phyloP scores from a whole-genome alignment of 2,113 vertebrate species.

The Rhombomys opimus region DNA sequence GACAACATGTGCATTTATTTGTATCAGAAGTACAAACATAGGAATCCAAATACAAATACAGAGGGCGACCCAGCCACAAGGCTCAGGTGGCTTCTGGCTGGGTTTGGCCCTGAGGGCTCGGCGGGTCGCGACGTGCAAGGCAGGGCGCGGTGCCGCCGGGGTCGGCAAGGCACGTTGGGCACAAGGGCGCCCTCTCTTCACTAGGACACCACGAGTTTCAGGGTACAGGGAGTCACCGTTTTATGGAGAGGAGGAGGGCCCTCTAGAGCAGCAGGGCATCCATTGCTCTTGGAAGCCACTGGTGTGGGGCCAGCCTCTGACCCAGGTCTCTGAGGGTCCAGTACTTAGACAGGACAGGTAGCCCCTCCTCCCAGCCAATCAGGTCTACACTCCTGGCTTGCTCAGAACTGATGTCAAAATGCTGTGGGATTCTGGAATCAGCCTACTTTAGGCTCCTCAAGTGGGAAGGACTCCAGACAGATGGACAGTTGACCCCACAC shows the following conservation, averaged over 20 bases:
- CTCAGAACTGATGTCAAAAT: too few species aligned
- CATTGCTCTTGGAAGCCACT: neutral
- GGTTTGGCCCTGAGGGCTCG: neutral
- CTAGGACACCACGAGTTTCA: slow-evolving; percentile 85
- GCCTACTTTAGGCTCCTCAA: too few species aligned
- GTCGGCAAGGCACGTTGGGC: slow-evolving; percentile 89
- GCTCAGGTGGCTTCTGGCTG: slow-evolving; percentile 24
- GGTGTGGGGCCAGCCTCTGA: neutral
- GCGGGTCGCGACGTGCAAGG: slow-evolving; percentile 7
- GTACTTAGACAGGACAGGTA: neutral
- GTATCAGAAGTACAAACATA: slow-evolving; percentile 89
- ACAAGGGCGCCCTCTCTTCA: slow-evolving; percentile 85
- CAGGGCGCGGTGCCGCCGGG: slow-evolving; percentile 77
- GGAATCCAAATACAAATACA: slow-evolving; percentile 89
- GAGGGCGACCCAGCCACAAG: slow-evolving; percentile 82
- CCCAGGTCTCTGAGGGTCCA: neutral
- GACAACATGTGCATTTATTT: slow-evolving; percentile 89
- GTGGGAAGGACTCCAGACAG: neutral
- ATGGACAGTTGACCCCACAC: fast-evolving
- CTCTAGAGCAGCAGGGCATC: fast-evolving
- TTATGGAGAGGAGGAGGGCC: slow-evolving; percentile 70
- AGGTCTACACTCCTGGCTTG: fast-evolving
- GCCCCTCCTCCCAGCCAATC: neutral
- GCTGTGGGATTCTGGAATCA: neutral
- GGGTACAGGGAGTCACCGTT: slow-evolving; percentile 78